Percentiles rank a stretch among this genome's conserved stretches.
phyloP scores from a whole-genome alignment of 1,140 invertebrate genomes.

The Ceratina calcarata region DNA sequence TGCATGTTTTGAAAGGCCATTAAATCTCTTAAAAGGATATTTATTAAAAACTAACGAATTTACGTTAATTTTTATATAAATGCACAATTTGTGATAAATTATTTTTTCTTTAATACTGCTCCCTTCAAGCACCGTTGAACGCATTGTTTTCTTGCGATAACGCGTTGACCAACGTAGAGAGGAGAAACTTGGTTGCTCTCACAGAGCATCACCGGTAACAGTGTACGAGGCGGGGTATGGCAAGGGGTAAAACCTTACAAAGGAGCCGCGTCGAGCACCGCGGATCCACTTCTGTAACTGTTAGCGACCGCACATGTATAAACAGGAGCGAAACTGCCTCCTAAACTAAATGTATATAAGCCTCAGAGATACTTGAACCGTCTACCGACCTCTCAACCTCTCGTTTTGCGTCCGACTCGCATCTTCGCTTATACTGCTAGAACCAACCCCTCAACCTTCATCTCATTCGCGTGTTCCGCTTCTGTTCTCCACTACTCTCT shows the following conservation, averaged over 20 bases:
- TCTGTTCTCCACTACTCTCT: neutral
- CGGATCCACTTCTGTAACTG: conserved; percentile 42
- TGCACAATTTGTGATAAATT: too few relatives aligned
- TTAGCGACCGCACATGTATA: conserved; percentile 59
- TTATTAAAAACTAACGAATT: too few relatives aligned
- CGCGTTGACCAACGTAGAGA: neutral
- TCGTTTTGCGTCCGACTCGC: conserved; percentile 49
- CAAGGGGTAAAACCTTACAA: conserved; percentile 29
- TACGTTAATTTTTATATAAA: too few relatives aligned
- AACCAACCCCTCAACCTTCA: neutral
- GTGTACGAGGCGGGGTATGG: too few relatives aligned
- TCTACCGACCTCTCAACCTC: conserved; percentile 46
- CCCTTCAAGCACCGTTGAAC: too few relatives aligned
- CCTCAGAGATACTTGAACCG: conserved; percentile 56
- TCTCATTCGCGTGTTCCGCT: neutral
- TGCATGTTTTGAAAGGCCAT: too few relatives aligned
- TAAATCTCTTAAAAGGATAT: too few relatives aligned
- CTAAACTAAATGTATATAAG: conserved; percentile 41
- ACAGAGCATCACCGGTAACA: neutral
- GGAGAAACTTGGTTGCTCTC: conserved; percentile 8
- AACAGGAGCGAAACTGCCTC: conserved; percentile 59
- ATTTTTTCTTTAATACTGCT: too few relatives aligned
- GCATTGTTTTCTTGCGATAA: conserved; percentile 2
- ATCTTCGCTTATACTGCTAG: conserved; percentile 16
- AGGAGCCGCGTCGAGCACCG: conserved; percentile 8